phyloP scores from a whole-genome alignment of 2,113 vertebrate species.

The Pedetes capensis region DNA sequence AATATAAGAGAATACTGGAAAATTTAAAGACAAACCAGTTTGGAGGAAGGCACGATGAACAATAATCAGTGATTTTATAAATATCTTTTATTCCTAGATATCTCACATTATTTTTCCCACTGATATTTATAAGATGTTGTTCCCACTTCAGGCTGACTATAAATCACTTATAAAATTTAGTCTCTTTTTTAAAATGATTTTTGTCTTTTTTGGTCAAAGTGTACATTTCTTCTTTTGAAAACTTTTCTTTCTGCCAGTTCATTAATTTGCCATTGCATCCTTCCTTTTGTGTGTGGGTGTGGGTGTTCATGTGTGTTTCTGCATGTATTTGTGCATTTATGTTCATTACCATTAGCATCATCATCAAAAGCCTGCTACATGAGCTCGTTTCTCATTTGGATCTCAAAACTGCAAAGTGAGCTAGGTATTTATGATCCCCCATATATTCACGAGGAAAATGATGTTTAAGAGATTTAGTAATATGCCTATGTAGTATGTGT shows the following conservation, averaged over 20 bases:
- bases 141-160: neutral
- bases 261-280: neutral
- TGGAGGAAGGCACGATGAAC: neutral
- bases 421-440: neutral
- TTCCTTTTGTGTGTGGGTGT: neutral
- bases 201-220: neutral
- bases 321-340: neutral
- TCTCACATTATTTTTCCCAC: neutral
- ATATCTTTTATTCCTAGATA: neutral
- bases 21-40: neutral
- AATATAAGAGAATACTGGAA: neutral
- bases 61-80: neutral
- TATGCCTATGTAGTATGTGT: neutral
- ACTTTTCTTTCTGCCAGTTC: neutral
- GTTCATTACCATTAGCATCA: neutral
- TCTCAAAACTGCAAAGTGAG: neutral
- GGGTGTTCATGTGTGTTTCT: neutral
- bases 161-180: conserved; percentile 6
- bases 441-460: neutral
- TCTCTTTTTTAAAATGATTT: neutral
- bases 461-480: neutral
- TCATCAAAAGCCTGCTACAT: neutral
- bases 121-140: neutral
- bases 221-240: neutral
- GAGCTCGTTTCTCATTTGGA: neutral